A percentile compares a stretch with the other conserved stretches of the same genome.
These are phyloP conservation scores for Chaenodraco wilsoni DNA, from an alignment of 2,797 vertebrate species.

Conservation along the genomic window DNA sequence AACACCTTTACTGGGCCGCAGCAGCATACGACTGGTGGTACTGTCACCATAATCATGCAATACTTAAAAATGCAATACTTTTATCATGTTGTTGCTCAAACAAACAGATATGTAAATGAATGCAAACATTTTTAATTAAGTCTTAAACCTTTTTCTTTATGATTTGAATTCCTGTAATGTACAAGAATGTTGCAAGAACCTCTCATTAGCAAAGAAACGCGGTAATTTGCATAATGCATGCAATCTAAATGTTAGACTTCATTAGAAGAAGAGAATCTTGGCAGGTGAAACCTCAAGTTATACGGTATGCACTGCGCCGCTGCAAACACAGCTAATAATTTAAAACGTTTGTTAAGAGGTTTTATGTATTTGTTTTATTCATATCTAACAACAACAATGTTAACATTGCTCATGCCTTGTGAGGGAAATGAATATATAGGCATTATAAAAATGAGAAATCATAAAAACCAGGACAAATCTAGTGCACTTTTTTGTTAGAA, in stretches of 20 bases:
- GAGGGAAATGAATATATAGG: too few relatives aligned
- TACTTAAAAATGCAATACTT: conserved; percentile 38
- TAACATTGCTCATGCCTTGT: too few relatives aligned
- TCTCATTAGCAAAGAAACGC: conserved; percentile 5
- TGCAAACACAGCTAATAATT: neutral
- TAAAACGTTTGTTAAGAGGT: neutral
- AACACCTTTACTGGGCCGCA: conserved; percentile 61
- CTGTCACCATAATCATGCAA: conserved; percentile 42
- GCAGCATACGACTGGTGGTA: conserved; percentile 28
- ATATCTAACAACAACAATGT: neutral
- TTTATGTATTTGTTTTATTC: neutral
- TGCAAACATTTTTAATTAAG: neutral
- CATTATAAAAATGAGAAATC: too few relatives aligned
- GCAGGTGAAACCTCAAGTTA: too few relatives aligned
- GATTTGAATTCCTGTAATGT: conserved; percentile 32
- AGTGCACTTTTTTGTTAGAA: neutral
- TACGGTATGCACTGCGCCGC: neutral
- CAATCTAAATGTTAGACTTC: conserved; percentile 8
- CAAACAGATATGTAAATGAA: neutral
- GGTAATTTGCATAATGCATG: conserved; percentile 23
- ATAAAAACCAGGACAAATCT: neutral
- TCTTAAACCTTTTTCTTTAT: conserved; percentile 12
- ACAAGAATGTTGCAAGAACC: conserved; percentile 5
- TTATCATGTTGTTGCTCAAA: conserved; percentile 7
- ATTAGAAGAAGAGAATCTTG: too few relatives aligned